phyloP scores from a whole-genome alignment of 1,140 invertebrate species.

The Halesus radiatus region DNA sequence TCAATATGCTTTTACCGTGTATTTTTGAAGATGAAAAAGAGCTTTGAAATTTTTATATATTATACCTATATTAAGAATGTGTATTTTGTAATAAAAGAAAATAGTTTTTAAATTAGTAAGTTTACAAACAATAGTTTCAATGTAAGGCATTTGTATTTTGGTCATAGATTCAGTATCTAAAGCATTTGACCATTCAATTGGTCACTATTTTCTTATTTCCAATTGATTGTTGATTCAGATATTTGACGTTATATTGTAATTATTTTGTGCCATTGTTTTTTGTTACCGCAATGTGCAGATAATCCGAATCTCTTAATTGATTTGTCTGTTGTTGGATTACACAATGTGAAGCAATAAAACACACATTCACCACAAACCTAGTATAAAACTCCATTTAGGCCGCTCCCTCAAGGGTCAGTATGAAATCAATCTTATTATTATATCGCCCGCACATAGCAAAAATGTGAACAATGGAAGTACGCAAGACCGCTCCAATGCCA shows the following conservation, averaged over 20 bases:
- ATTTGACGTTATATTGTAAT: background rate
- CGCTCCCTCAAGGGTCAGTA: too few species aligned
- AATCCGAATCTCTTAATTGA: too few species aligned
- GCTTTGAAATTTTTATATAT: slow-evolving; percentile 30
- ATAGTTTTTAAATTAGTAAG: too few species aligned
- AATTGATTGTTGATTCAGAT: background rate
- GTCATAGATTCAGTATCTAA: background rate
- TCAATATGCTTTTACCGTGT: slow-evolving; percentile 27
- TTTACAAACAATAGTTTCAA: slow-evolving; percentile 2
- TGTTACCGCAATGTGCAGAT: background rate
- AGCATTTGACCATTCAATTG: background rate
- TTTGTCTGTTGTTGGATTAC: too few species aligned
- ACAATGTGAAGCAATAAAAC: too few species aligned
- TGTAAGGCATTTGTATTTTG: background rate
- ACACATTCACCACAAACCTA: too few species aligned
- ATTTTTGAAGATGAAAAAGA: slow-evolving; percentile 41
- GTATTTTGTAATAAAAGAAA: slow-evolving; percentile 37
- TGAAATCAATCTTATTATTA: too few species aligned
- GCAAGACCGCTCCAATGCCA: too few species aligned
- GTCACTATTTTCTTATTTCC: background rate
- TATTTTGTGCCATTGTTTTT: background rate
- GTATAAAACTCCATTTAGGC: too few species aligned
- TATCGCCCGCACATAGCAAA: too few species aligned
- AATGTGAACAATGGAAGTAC: too few species aligned
- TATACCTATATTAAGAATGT: slow-evolving; percentile 30